Percentiles rank a stretch among this genome's conserved stretches.
phyloP scores from a whole-genome alignment of 2,113 vertebrate genomes.

The Smithornis capensis region DNA sequence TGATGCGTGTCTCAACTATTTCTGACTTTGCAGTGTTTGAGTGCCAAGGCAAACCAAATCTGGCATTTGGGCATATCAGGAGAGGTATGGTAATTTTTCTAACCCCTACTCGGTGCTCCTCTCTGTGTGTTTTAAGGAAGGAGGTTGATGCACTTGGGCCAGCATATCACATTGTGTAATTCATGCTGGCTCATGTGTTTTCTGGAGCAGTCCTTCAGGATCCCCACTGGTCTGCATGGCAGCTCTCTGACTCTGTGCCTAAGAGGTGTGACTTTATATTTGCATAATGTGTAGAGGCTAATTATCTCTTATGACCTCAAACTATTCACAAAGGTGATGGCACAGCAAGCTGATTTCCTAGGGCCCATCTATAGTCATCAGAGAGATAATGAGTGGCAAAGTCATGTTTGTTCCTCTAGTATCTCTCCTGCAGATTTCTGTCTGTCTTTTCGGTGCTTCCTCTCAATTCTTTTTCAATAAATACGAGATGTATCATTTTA shows the following conservation, averaged over 20 bases:
- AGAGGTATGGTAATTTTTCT: not conserved
- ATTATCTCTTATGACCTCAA: not conserved
- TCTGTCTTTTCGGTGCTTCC: not conserved
- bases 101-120: not conserved
- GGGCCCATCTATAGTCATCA: not conserved
- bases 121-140: not conserved
- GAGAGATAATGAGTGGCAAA: not conserved
- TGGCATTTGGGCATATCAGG: not conserved
- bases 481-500: not conserved
- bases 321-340: not conserved
- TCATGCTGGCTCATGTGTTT: not conserved
- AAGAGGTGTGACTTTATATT: not conserved
- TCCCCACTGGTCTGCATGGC: not conserved
- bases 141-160: not conserved
- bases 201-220: not conserved
- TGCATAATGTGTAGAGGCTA: not conserved
- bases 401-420: not conserved
- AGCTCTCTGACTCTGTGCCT: not conserved
- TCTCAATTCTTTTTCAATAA: not conserved
- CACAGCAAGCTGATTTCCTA: not conserved
- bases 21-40: not conserved
- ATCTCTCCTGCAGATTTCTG: not conserved
- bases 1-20: not conserved
- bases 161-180: fast-evolving
- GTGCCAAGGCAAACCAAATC: not conserved